These are phyloP conservation scores for Dryoscopus gambensis DNA, from an alignment of 2,113 vertebrate genomes.

Conservation along the genomic window DNA sequence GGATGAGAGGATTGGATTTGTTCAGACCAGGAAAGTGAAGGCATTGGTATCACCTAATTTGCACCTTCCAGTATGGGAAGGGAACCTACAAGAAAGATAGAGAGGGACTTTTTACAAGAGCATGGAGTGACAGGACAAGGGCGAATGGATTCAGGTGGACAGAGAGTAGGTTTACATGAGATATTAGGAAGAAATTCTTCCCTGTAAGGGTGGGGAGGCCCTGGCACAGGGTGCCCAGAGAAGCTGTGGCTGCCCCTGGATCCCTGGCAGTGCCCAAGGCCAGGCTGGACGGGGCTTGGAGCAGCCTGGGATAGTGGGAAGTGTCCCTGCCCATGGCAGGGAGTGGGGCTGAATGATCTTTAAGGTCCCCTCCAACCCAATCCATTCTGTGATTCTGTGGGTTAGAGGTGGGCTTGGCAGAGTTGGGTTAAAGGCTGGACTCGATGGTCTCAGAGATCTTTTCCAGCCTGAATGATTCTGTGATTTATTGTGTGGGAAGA, in stretches of 20 bases:
- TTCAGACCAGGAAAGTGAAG: neutral
- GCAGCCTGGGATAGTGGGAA: rapidly evolving
- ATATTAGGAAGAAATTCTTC: no score
- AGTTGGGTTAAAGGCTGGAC: neutral
- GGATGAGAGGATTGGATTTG: neutral
- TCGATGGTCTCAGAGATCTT: no score
- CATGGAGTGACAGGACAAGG: neutral
- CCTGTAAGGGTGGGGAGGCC: rapidly evolving
- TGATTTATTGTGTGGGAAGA: neutral
- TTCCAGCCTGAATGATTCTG: neutral
- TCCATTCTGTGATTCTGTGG: neutral
- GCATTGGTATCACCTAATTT: neutral
- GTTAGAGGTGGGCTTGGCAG: neutral
- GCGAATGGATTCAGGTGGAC: neutral
- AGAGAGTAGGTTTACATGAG: neutral
- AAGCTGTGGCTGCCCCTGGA: neutral
- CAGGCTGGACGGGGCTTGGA: rapidly evolving
- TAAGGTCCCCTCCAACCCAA: neutral
- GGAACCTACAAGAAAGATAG: neutral
- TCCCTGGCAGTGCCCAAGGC: neutral
- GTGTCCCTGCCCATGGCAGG: neutral
- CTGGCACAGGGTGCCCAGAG: neutral
- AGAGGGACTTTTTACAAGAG: neutral
- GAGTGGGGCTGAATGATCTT: rapidly evolving
- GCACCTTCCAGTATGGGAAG: neutral